These are phyloP conservation scores for Caenorhabditis afra DNA, from an alignment of 2,888 invertebrate species.

Conservation along the genomic window DNA sequence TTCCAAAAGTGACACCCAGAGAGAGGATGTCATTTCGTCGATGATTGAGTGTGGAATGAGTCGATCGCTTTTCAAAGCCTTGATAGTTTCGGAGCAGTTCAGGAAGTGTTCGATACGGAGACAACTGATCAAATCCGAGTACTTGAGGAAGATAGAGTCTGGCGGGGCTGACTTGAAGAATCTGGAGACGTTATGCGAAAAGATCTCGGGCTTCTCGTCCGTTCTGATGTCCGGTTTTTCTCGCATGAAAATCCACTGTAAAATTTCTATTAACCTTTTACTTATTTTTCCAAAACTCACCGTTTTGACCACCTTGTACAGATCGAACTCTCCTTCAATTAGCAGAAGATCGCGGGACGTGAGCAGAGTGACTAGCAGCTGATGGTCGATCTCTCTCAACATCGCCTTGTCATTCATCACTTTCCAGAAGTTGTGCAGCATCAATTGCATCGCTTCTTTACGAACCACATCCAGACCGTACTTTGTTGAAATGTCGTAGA, in stretches of 20 bases:
- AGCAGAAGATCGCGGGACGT: slow-evolving; percentile 67
- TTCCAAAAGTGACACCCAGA: slow-evolving; percentile 65
- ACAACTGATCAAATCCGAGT: slow-evolving; percentile 48
- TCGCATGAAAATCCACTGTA: slow-evolving; percentile 59
- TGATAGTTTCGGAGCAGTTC: slow-evolving; percentile 43
- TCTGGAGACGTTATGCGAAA: slow-evolving; percentile 1
- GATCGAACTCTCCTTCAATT: slow-evolving; percentile 73
- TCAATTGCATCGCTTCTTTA: slow-evolving; percentile 23
- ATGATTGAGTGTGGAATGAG: slow-evolving; percentile 60
- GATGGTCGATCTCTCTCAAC: slow-evolving; percentile 8
- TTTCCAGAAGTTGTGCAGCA: slow-evolving; percentile 66
- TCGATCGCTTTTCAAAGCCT: slow-evolving; percentile 40
- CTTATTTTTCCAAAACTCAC: slow-evolving; percentile 59
- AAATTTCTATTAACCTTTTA: slow-evolving; percentile 7
- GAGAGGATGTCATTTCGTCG: slow-evolving; percentile 53
- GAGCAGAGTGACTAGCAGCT: slow-evolving; percentile 55
- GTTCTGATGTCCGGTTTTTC: slow-evolving; percentile 23
- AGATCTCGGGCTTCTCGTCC: slow-evolving; percentile 2
- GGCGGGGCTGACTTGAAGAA: slow-evolving; percentile 6
- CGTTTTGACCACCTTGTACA: slow-evolving; percentile 67
- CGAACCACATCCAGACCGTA: slow-evolving; percentile 60
- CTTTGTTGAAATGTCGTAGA: slow-evolving; percentile 55
- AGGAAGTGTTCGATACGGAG: slow-evolving; percentile 63
- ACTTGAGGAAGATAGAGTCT: slow-evolving; percentile 36
- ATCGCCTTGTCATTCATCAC: slow-evolving; percentile 49